These are phyloP conservation scores for Sinelater perroti DNA, from an alignment of 2,888 invertebrate species.

Conservation along the genomic window DNA sequence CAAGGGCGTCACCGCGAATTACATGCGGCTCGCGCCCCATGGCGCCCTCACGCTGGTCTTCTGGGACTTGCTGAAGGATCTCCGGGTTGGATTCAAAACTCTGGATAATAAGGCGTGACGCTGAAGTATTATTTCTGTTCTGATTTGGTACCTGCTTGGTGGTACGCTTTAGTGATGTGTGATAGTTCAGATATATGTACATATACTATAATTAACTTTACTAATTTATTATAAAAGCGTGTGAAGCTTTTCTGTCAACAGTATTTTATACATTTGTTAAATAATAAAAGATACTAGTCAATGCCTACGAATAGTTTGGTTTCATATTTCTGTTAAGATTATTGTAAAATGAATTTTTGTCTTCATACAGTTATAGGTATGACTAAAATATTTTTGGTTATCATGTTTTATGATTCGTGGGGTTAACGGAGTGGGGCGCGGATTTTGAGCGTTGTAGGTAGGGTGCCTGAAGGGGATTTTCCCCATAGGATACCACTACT, in stretches of 20 bases:
- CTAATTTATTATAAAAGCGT: conserved; percentile 9
- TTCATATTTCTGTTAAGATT: no score
- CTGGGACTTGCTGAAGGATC: conserved; percentile 70
- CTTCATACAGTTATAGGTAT: no score
- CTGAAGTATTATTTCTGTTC: not conserved
- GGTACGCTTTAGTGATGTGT: conserved; percentile 3
- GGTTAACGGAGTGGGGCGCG: no score
- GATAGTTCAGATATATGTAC: conserved; percentile 5
- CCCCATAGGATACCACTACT: no score
- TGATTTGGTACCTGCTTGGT: no score
- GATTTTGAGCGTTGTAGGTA: no score
- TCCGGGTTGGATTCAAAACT: conserved; percentile 12
- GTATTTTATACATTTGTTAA: conserved; percentile 15
- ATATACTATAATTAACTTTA: conserved; percentile 2
- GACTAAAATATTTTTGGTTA: no score
- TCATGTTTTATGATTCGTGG: no score
- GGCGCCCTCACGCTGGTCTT: conserved; percentile 86
- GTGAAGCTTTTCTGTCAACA: conserved; percentile 9
- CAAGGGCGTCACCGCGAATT: conserved; percentile 89
- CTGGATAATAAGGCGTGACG: conserved; percentile 7
- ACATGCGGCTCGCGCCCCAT: conserved; percentile 89
- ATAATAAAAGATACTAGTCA: conserved; percentile 6
- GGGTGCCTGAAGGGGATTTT: no score
- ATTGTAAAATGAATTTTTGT: no score
- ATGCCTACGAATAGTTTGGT: no score